A percentile compares a stretch with the other conserved stretches of the same genome.
Evolutionary conservation across 2,797 vertebrate genomes (phyloP).

Genomic region (Notamacropus eugenii): DNA sequence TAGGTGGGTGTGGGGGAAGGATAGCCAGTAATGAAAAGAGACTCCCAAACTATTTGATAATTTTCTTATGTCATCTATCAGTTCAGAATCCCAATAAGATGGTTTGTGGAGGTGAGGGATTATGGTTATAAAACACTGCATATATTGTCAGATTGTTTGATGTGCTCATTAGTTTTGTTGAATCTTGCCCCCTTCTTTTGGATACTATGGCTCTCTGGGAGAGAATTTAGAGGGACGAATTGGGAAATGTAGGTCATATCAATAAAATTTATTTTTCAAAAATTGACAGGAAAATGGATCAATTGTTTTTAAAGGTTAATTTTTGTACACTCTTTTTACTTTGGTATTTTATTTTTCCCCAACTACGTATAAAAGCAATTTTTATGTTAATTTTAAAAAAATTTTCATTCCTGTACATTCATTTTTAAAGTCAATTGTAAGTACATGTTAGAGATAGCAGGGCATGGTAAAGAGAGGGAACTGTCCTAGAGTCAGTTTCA

Average conservation of each 20-base stretch:
- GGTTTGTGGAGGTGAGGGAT: neutral
- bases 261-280: neutral
- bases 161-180: neutral
- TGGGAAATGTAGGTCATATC: neutral
- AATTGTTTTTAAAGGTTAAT: neutral
- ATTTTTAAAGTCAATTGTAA: neutral
- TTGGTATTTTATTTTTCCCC: neutral
- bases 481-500: neutral
- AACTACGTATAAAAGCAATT: neutral
- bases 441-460: neutral
- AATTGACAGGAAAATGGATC: neutral
- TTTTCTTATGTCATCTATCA: neutral
- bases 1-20: neutral
- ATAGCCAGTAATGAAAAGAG: neutral
- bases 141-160: neutral
- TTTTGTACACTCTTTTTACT: neutral
- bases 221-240: neutral
- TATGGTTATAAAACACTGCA: neutral
- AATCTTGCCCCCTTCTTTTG: neutral
- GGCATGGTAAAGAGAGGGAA: neutral
- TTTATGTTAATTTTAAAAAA: neutral
- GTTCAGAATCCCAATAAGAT: neutral
- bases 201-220: neutral
- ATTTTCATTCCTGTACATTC: no score
- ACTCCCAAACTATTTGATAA: neutral